phyloP scores from a whole-genome alignment of 2,888 invertebrate species.

The Dexiosoma caninum region DNA sequence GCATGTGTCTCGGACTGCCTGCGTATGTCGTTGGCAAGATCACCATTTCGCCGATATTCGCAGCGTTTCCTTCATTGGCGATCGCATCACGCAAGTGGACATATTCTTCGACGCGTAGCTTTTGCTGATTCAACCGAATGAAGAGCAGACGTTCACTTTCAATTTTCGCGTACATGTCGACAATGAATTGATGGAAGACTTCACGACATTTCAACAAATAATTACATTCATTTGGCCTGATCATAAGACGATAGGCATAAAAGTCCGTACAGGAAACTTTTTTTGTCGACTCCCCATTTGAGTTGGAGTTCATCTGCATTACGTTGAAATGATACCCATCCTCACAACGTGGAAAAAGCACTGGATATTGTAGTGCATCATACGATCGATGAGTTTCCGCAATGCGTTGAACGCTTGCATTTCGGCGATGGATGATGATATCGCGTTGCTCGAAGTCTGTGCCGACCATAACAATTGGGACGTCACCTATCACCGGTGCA shows the following conservation, averaged over 20 bases:
- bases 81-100: conserved; percentile 15
- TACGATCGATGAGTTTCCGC: background rate
- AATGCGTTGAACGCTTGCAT: background rate
- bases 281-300: conserved; percentile 7
- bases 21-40: conserved; percentile 20
- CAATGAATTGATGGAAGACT: conserved; percentile 71
- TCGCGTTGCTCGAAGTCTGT: conserved; percentile 37
- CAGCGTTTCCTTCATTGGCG: background rate
- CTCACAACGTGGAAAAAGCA: background rate
- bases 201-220: conserved; percentile 64
- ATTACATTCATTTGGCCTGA: conserved; percentile 50
- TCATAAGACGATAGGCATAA: conserved; percentile 46
- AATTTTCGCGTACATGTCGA: conserved; percentile 73
- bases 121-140: conserved; percentile 69
- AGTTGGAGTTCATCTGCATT: conserved; percentile 26
- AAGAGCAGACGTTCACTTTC: conserved; percentile 71
- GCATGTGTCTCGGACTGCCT: conserved; percentile 22
- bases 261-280: conserved; percentile 29
- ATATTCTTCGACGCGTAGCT: conserved; percentile 63
- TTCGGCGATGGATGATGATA: conserved; percentile 63
- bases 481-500: conserved; percentile 29
- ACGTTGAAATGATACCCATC: conserved; percentile 11
- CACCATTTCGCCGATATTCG: conserved; percentile 4
- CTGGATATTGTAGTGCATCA: background rate
- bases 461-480: conserved; percentile 27